A percentile compares a stretch with the other conserved stretches of the same genome.
Evolutionary conservation across 2,888 invertebrate genomes (phyloP).

Genomic region (Molanna angustata): DNA sequence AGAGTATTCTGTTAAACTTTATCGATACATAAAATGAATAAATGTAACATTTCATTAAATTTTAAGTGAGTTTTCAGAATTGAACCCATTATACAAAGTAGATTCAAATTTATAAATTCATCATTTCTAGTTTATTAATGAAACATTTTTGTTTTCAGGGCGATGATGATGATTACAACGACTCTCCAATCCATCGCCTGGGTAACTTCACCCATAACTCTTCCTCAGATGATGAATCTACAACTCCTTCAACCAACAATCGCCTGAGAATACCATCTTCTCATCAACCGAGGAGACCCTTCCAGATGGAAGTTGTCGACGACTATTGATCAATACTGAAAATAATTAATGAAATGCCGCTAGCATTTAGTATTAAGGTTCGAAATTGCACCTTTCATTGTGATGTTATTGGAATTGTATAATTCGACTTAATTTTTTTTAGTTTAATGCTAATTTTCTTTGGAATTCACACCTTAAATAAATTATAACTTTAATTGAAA

Average conservation of each 20-base stretch:
- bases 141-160: constrained; percentile 17
- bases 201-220: constrained; percentile 29
- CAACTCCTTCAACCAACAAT: background rate
- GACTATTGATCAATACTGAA: constrained; percentile 27
- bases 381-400: background rate
- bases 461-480: no score
- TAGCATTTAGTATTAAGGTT: background rate
- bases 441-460: no score
- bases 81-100: no score
- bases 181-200: constrained; percentile 25
- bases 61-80: no score
- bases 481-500: no score
- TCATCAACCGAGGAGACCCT: constrained; percentile 21
- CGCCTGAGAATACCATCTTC: constrained; percentile 14
- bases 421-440: no score
- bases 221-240: constrained; percentile 20
- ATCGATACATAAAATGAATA: no score
- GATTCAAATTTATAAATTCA: no score
- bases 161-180: constrained; percentile 28
- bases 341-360: no score
- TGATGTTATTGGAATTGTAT: background rate
- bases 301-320: constrained; percentile 31
- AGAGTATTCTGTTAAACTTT: no score
- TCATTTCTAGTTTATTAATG: no score
- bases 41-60: no score